phyloP scores from a whole-genome alignment of 2,888 invertebrate species.

The Anagyrus pseudococci region DNA sequence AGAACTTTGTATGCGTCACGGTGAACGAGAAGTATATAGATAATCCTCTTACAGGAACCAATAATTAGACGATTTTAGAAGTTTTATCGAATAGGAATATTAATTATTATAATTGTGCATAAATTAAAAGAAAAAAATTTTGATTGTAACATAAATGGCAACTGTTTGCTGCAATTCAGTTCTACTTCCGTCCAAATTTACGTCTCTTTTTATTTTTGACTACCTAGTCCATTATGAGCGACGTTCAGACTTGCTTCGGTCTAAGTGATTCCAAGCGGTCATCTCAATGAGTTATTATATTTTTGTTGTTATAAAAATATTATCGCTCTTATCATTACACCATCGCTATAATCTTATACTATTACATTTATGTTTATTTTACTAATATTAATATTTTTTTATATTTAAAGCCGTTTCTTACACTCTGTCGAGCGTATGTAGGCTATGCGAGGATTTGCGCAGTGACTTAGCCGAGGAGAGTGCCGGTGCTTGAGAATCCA shows the following conservation, averaged over 20 bases:
- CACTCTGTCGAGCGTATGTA: too few relatives aligned
- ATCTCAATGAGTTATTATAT: slow-evolving; percentile 34
- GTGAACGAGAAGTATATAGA: slow-evolving; percentile 23
- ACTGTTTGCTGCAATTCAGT: slow-evolving; percentile 35
- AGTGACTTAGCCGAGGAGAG: too few relatives aligned
- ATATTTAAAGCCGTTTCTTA: too few relatives aligned
- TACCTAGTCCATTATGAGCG: slow-evolving; percentile 14
- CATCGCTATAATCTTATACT: slow-evolving; percentile 6
- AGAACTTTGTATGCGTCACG: slow-evolving; percentile 30
- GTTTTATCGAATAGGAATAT: slow-evolving; percentile 31
- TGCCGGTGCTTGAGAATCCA: too few relatives aligned
- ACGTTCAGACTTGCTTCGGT: slow-evolving; percentile 15
- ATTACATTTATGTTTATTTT: slow-evolving; percentile 16
- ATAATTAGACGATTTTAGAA: slow-evolving; percentile 29
- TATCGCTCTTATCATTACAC: slow-evolving; percentile 18
- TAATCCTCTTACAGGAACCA: slow-evolving; percentile 30
- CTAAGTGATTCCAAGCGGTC: slow-evolving; percentile 16
- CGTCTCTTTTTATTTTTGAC: slow-evolving; percentile 19
- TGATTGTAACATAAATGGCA: slow-evolving; percentile 32
- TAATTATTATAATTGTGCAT: slow-evolving; percentile 31
- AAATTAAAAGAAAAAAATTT: slow-evolving; percentile 19
- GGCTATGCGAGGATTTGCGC: too few relatives aligned
- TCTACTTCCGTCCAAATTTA: slow-evolving; percentile 39
- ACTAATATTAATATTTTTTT: slow-evolving; percentile 11
- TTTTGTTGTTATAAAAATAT: slow-evolving; percentile 23